Evolutionary conservation across 1,140 invertebrate species (phyloP).

Genomic region (Aradophagus sp.): DNA sequence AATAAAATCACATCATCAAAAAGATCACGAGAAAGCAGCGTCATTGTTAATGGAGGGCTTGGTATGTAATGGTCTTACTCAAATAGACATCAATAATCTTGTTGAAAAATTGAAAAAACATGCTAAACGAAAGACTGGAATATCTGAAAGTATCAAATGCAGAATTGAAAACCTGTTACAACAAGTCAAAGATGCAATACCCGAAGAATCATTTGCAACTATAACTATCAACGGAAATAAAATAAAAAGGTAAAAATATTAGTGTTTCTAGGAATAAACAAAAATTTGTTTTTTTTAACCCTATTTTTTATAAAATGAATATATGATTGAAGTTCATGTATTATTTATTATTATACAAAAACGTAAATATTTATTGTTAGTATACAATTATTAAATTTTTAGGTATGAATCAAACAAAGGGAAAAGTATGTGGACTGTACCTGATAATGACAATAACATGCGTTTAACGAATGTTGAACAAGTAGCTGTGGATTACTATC

Average conservation of each 20-base stretch:
- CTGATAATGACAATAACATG: conserved; percentile 35
- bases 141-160: conserved; percentile 35
- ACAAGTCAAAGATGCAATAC: not conserved
- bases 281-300: not conserved
- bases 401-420: conserved; percentile 36
- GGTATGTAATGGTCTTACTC: conserved; percentile 19
- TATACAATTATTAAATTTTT: conserved; percentile 27
- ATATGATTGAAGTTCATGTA: too few species aligned
- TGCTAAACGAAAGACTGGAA: conserved; percentile 50
- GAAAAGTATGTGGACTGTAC: conserved; percentile 63
- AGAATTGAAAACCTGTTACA: conserved; percentile 13
- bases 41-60: conserved; percentile 56
- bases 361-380: too few species aligned
- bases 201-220: conserved; percentile 10
- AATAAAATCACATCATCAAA: conserved; percentile 60
- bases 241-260: conserved; percentile 57
- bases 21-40: conserved; percentile 59
- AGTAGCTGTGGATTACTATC: conserved; percentile 63
- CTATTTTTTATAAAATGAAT: not conserved
- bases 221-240: conserved; percentile 43
- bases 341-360: too few species aligned
- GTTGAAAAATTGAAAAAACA: conserved; percentile 59
- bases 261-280: conserved; percentile 7
- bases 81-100: conserved; percentile 54
- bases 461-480: conserved; percentile 59